Conservation (phyloP, 2,797 vertebrate genomes). For the Cephalopachus bancanus region DNA sequence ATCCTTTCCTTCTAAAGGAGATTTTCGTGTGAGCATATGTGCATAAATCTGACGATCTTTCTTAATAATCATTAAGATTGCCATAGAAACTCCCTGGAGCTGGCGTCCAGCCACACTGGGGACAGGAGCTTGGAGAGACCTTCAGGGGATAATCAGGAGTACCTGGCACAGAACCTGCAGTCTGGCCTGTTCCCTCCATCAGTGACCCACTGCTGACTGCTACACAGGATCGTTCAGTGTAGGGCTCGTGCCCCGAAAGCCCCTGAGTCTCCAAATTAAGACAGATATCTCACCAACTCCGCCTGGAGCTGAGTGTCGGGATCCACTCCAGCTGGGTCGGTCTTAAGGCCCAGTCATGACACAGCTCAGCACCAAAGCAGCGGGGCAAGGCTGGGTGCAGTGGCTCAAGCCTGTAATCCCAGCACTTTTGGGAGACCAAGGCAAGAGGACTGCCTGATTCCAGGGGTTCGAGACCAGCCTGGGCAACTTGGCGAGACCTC, state of each 20-base stretch:
- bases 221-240: not conserved
- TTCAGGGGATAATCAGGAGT: not conserved
- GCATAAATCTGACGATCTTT: conserved; percentile 10
- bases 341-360: not conserved
- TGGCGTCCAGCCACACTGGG: not conserved
- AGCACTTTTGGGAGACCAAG: too few relatives aligned
- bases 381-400: not conserved
- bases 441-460: too few relatives aligned
- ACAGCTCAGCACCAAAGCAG: not conserved
- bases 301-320: not conserved
- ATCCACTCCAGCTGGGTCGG: not conserved
- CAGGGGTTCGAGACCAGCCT: too few relatives aligned
- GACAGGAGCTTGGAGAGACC: not conserved
- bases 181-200: not conserved
- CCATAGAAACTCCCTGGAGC: conserved; percentile 56
- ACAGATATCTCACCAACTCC: not conserved
- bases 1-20: not conserved
- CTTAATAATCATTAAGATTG: conserved; percentile 59
- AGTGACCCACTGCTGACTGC: not conserved
- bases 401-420: too few relatives aligned
- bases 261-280: not conserved
- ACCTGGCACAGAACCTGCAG: not conserved
- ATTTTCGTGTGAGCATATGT: not conserved
- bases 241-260: not conserved
- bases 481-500: too few relatives aligned